Evolutionary conservation across 2,797 vertebrate species (phyloP).

Genomic region (Myripristis murdjan): DNA sequence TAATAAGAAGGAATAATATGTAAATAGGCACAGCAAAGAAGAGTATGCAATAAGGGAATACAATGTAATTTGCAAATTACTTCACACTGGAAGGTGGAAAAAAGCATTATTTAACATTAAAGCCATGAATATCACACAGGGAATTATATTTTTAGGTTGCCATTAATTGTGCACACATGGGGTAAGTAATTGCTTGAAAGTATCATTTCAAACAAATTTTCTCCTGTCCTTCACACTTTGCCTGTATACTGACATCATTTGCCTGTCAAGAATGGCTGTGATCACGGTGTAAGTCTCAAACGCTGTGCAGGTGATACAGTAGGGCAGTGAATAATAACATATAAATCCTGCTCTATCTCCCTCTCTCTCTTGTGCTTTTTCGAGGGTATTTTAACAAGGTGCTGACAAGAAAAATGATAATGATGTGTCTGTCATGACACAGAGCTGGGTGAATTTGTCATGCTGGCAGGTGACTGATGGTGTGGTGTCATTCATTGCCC

Average conservation of each 20-base stretch:
- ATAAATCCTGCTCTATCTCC: slow-evolving; percentile 6
- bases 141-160: not conserved
- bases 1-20: slow-evolving; percentile 81
- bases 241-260: slow-evolving; percentile 22
- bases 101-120: slow-evolving; percentile 33
- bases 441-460: slow-evolving; percentile 77
- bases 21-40: slow-evolving; percentile 69
- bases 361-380: slow-evolving; percentile 40
- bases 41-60: slow-evolving; percentile 48
- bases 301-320: slow-evolving; percentile 28
- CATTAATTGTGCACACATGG: not conserved
- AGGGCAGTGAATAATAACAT: slow-evolving; percentile 42
- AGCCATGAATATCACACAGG: slow-evolving; percentile 19
- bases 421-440: slow-evolving; percentile 81
- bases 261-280: slow-evolving; percentile 31
- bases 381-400: slow-evolving; percentile 78
- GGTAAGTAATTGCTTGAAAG: not conserved
- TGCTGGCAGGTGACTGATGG: slow-evolving; percentile 80
- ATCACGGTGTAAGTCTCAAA: slow-evolving; percentile 33
- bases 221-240: not conserved
- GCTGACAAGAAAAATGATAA: slow-evolving; percentile 87
- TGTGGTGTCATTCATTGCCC: slow-evolving; percentile 65
- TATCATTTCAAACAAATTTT: not conserved
- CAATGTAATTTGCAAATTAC: slow-evolving; percentile 40
- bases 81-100: slow-evolving; percentile 25